phyloP scores from a whole-genome alignment of 2,888 invertebrate genomes.

The Lypha dubia region DNA sequence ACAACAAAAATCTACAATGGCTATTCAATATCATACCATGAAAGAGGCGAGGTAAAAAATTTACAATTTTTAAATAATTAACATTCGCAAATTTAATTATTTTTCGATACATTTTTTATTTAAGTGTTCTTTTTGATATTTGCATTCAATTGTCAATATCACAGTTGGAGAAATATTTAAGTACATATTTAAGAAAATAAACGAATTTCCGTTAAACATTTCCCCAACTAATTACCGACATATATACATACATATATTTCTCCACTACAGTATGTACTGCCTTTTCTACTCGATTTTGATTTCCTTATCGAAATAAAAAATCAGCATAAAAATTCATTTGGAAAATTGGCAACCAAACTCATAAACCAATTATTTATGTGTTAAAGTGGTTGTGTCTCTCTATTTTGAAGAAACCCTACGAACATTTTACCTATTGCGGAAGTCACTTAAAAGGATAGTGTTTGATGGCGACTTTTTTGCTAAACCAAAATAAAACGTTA shows the following conservation, averaged over 20 bases:
- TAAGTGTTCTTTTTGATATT: no score
- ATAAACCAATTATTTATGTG: constrained; percentile 34
- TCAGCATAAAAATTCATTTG: constrained; percentile 67
- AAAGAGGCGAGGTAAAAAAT: no score
- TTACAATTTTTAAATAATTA: no score
- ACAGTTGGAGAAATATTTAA: neutral
- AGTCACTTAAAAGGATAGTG: neutral
- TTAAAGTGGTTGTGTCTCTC: constrained; percentile 4
- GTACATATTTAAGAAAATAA: constrained; percentile 4
- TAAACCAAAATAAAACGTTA: no score
- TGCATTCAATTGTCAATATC: neutral
- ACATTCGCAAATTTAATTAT: no score
- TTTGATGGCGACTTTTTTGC: no score
- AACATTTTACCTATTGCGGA: neutral
- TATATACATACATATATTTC: constrained; percentile 32
- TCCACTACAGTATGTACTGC: constrained; percentile 3
- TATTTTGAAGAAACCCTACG: neutral
- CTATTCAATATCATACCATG: no score
- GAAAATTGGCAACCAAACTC: constrained; percentile 64
- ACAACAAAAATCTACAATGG: no score
- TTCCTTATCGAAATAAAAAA: constrained; percentile 66
- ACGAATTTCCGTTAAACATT: constrained; percentile 54
- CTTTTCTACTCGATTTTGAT: constrained; percentile 27
- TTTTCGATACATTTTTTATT: no score
- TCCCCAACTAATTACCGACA: constrained; percentile 64